phyloP scores from a whole-genome alignment of 2,888 invertebrate species.

The Apoda limacodes region DNA sequence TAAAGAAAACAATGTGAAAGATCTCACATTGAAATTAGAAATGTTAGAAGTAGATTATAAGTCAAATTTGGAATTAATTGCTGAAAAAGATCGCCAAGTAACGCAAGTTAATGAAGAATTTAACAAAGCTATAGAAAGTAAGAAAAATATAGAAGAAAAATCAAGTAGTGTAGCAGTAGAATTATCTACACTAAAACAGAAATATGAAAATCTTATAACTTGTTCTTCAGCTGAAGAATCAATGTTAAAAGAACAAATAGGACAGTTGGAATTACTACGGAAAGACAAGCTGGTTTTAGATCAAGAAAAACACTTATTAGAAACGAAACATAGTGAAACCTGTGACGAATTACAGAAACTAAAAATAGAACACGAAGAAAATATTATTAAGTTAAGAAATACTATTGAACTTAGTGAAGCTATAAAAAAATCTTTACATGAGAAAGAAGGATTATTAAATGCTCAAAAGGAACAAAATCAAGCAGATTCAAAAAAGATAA shows the following conservation, averaged over 20 bases:
- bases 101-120: conserved; percentile 44
- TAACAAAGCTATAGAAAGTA: conserved; percentile 44
- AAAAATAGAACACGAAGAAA: conserved; percentile 33
- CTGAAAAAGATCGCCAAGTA: conserved; percentile 62
- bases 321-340: conserved; percentile 37
- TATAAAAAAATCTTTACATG: conserved; percentile 35
- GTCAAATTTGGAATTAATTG: conserved; percentile 51
- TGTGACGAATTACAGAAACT: conserved; percentile 34
- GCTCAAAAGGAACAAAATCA: conserved; percentile 35
- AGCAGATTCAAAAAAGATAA: conserved; percentile 33
- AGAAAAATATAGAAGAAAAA: conserved; percentile 58
- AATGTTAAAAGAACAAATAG: conserved; percentile 45
- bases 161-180: conserved; percentile 46
- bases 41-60: conserved; percentile 58
- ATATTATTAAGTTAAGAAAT: conserved; percentile 36
- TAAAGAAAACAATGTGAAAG: conserved; percentile 49
- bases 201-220: conserved; percentile 49
- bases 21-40: conserved; percentile 50
- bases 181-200: conserved; percentile 44
- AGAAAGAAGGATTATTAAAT: conserved; percentile 45
- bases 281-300: conserved; percentile 38
- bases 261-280: conserved; percentile 41
- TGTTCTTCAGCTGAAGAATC: conserved; percentile 54
- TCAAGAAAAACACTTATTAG: conserved; percentile 44
- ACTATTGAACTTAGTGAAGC: conserved; percentile 27